These are phyloP conservation scores for Anabas testudineus DNA, from an alignment of 2,797 vertebrate genomes.

Conservation along the genomic window DNA sequence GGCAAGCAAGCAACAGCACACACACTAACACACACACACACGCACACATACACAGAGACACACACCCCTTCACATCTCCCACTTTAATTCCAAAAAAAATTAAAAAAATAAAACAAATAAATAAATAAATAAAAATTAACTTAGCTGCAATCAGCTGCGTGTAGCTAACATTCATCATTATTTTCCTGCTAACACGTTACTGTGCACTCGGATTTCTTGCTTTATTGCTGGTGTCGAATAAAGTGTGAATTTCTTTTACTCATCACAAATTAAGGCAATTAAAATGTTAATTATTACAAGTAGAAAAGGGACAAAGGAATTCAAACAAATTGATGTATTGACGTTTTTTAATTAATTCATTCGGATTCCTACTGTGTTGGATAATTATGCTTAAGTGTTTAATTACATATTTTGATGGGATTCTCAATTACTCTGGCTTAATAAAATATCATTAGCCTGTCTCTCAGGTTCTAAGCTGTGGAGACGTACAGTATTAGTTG, in stretches of 20 bases:
- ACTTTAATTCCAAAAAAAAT: constrained; percentile 27
- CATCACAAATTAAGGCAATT: constrained; percentile 83
- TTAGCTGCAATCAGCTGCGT: constrained; percentile 32
- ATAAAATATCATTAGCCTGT: constrained; percentile 93
- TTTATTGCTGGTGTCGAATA: constrained; percentile 68
- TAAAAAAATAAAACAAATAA: too few relatives aligned
- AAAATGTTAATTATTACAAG: constrained; percentile 87
- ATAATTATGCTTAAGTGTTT: constrained; percentile 96
- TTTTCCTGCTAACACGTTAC: constrained; percentile 46
- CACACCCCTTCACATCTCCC: constrained; percentile 30
- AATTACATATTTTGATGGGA: constrained; percentile 97
- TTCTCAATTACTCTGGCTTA: constrained; percentile 95
- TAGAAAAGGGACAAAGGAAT: constrained; percentile 88
- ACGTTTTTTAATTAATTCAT: constrained; percentile 93
- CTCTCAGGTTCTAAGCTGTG: constrained; percentile 90
- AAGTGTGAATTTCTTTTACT: constrained; percentile 79
- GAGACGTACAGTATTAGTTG: constrained; percentile 82
- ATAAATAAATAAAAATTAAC: too few relatives aligned
- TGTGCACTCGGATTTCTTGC: constrained; percentile 54
- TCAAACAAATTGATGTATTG: constrained; percentile 92
- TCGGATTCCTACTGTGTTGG: constrained; percentile 90
- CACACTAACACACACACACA: constrained; percentile 32
- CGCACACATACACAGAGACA: constrained; percentile 19
- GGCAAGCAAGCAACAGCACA: constrained; percentile 52
- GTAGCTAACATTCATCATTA: constrained; percentile 60